Conservation (phyloP, 2,797 vertebrate genomes). For the Avahi laniger region DNA sequence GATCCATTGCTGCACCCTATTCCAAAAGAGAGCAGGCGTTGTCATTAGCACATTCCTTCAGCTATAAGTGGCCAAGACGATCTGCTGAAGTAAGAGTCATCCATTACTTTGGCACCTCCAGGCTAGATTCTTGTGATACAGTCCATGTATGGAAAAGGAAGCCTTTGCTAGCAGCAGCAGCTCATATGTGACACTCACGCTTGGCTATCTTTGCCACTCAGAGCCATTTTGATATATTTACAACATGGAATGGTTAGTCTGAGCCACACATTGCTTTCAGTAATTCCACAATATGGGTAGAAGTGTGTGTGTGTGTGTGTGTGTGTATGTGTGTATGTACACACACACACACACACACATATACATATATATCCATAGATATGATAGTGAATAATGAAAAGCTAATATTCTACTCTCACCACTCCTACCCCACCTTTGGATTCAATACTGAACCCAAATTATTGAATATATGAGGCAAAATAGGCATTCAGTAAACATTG, state of each 20-base stretch:
- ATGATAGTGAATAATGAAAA: neutral
- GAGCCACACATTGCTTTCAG: neutral
- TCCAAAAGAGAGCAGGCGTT: constrained; percentile 9
- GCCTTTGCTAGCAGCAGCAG: neutral
- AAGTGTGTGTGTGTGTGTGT: neutral
- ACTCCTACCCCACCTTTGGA: neutral
- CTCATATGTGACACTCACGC: neutral
- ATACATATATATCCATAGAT: neutral
- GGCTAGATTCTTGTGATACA: neutral
- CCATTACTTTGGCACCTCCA: constrained; percentile 21
- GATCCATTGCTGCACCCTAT: neutral
- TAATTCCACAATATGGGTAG: neutral
- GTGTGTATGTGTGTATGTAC: neutral
- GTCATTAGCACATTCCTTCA: constrained; percentile 33
- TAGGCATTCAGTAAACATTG: neutral
- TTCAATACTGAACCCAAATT: neutral
- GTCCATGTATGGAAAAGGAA: neutral
- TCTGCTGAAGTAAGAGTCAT: neutral
- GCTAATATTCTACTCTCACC: neutral
- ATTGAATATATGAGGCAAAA: neutral
- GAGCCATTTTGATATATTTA: neutral
- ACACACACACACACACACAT: rapidly evolving
- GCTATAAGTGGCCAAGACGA: neutral
- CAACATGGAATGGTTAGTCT: neutral
- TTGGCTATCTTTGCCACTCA: neutral